Evolutionary conservation across 1,140 invertebrate genomes (phyloP).

Genomic region (Medauroidea extradentata): DNA sequence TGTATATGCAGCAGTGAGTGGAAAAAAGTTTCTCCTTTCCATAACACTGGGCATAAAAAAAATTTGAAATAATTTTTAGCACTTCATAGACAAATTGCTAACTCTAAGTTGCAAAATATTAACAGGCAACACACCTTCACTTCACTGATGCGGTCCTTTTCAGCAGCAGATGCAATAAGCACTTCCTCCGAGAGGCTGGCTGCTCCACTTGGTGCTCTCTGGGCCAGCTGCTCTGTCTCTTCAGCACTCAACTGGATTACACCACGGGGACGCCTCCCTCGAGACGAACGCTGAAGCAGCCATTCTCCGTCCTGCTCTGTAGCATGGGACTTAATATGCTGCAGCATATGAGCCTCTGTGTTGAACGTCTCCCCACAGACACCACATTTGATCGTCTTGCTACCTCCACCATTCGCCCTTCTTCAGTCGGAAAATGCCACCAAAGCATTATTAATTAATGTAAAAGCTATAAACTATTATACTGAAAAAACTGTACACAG

Average conservation of each 20-base stretch:
- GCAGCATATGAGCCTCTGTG: constrained; percentile 38
- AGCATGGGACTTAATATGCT: constrained; percentile 45
- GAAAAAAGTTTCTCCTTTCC: too few species aligned
- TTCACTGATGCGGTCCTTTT: constrained; percentile 34
- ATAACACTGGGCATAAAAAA: too few species aligned
- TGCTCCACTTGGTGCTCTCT: constrained; percentile 25
- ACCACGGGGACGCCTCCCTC: constrained; percentile 5
- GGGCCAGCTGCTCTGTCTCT: constrained; percentile 34
- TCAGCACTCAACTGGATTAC: constrained; percentile 38
- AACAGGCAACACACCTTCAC: constrained; percentile 11
- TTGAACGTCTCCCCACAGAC: constrained; percentile 46
- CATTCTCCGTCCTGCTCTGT: constrained; percentile 16
- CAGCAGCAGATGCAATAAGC: constrained; percentile 45
- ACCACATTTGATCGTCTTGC: constrained; percentile 33
- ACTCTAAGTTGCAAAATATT: too few species aligned
- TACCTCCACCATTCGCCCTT: too few species aligned
- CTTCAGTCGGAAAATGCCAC: too few species aligned
- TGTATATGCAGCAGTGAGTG: too few species aligned
- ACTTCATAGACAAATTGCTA: too few species aligned
- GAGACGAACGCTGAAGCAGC: constrained; percentile 16
- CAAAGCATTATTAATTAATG: too few species aligned
- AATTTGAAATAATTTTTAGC: too few species aligned
- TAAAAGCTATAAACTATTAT: too few species aligned
- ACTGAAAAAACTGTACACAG: too few species aligned
- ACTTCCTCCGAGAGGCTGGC: constrained; percentile 49